These are phyloP conservation scores for Molanna angustata DNA, from an alignment of 2,888 invertebrate species.

Conservation along the genomic window DNA sequence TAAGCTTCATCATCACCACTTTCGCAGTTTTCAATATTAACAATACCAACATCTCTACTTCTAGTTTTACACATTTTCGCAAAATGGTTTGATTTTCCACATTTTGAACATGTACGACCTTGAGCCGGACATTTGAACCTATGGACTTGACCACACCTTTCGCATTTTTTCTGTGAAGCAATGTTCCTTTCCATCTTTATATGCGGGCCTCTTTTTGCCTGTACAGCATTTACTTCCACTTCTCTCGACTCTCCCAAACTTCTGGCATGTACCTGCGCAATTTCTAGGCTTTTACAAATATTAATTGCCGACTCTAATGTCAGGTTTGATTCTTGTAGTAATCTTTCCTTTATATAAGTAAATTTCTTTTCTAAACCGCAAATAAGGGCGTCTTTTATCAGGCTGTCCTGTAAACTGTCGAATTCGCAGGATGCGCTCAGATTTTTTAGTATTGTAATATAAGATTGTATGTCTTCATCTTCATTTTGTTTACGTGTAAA, in stretches of 20 bases:
- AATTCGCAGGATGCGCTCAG: not conserved
- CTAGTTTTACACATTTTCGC: constrained; percentile 1
- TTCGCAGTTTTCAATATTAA: not conserved
- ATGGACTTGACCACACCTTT: not conserved
- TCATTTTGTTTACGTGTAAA: not conserved
- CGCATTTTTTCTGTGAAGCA: constrained; percentile 1
- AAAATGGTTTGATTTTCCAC: constrained; percentile 1
- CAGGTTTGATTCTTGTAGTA: not conserved
- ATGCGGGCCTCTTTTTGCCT: too few species aligned
- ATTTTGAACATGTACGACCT: not conserved
- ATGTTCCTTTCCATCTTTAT: too few species aligned
- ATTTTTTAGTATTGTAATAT: not conserved
- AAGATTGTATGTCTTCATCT: not conserved
- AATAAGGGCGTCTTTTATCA: not conserved
- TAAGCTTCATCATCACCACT: not conserved
- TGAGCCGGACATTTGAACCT: constrained; percentile 2
- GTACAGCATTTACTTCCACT: too few species aligned
- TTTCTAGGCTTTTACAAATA: not conserved
- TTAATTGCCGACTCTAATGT: not conserved
- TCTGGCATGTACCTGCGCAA: not conserved
- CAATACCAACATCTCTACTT: not conserved
- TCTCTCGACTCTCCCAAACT: not conserved
- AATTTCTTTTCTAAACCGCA: not conserved
- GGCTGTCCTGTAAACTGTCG: not conserved
- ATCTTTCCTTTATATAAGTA: not conserved